phyloP scores from a whole-genome alignment of 2,888 invertebrate genomes.

The Liopterus haemorrhoidalis region DNA sequence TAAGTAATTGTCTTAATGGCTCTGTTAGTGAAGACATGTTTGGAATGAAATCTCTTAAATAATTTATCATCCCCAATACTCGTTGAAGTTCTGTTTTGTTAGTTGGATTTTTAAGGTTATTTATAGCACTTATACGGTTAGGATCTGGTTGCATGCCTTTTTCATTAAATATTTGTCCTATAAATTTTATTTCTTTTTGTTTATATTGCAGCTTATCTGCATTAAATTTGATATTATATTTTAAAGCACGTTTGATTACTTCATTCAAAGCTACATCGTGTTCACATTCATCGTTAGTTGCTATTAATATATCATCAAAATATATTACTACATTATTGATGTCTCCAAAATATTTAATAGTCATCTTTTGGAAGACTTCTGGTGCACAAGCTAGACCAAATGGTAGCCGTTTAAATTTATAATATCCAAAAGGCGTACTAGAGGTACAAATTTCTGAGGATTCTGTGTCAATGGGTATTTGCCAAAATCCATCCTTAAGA shows the following conservation, averaged over 20 bases:
- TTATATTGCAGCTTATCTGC: constrained; percentile 28
- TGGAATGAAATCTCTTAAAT: constrained; percentile 18
- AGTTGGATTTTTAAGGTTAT: constrained; percentile 17
- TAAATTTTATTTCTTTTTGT: constrained; percentile 24
- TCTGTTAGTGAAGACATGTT: constrained; percentile 25
- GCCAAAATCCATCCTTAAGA: constrained; percentile 25
- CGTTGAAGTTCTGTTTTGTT: constrained; percentile 23
- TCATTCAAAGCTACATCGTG: constrained; percentile 25
- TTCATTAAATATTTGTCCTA: constrained; percentile 12
- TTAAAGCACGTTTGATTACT: constrained; percentile 21
- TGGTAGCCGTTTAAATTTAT: constrained; percentile 16
- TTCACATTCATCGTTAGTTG: constrained; percentile 19
- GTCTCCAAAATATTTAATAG: constrained; percentile 27
- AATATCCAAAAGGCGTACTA: constrained; percentile 20
- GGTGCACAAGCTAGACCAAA: constrained; percentile 30
- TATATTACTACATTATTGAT: constrained; percentile 23
- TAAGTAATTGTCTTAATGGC: constrained; percentile 26
- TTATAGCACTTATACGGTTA: constrained; percentile 18
- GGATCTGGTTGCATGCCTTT: constrained; percentile 16
- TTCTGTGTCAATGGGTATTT: constrained; percentile 20
- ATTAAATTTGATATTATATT: constrained; percentile 26
- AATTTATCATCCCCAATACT: constrained; percentile 21
- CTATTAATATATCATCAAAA: constrained; percentile 28
- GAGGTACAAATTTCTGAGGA: constrained; percentile 14
- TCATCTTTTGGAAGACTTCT: constrained; percentile 27